A percentile compares a stretch with the other conserved stretches of the same genome.
Evolutionary conservation across 2,113 vertebrate species (phyloP).

Genomic region (Festucalex cinctus): DNA sequence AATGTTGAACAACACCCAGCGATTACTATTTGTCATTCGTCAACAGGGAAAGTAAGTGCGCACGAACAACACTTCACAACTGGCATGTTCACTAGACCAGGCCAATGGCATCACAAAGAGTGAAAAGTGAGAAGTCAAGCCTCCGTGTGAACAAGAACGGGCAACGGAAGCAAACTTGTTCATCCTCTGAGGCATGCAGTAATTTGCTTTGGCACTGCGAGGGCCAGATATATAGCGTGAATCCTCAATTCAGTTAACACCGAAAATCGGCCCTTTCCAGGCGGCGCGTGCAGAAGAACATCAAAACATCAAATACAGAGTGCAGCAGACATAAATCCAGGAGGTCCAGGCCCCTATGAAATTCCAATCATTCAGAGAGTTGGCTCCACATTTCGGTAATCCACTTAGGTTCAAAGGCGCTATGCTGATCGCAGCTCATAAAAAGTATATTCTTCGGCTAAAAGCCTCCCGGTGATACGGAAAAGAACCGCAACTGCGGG

Average conservation of each 20-base stretch:
- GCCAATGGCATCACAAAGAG: background rate
- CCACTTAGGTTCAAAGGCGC: conserved; percentile 20
- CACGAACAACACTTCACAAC: background rate
- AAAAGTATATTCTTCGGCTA: conserved; percentile 31
- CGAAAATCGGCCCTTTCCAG: conserved; percentile 26
- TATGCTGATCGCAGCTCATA: conserved; percentile 25
- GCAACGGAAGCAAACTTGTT: conserved; percentile 42
- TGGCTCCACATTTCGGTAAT: conserved; percentile 37
- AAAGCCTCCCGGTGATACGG: conserved; percentile 12
- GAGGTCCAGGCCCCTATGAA: conserved; percentile 48
- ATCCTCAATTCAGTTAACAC: conserved; percentile 25
- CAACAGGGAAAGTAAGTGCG: no score
- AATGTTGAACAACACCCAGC: no score
- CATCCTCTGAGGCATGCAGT: conserved; percentile 36
- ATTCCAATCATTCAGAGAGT: conserved; percentile 53
- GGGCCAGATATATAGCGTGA: conserved; percentile 20
- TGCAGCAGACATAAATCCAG: conserved; percentile 47
- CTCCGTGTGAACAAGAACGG: conserved; percentile 39
- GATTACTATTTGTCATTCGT: no score
- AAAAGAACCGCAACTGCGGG: conserved; percentile 12
- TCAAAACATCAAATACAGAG: conserved; percentile 47
- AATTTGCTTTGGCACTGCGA: conserved; percentile 26
- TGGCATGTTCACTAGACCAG: background rate
- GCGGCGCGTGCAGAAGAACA: conserved; percentile 32
- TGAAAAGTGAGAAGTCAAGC: background rate